Evolutionary conservation across 1,140 invertebrate species (phyloP).

Genomic region (Hyphantria cunea): DNA sequence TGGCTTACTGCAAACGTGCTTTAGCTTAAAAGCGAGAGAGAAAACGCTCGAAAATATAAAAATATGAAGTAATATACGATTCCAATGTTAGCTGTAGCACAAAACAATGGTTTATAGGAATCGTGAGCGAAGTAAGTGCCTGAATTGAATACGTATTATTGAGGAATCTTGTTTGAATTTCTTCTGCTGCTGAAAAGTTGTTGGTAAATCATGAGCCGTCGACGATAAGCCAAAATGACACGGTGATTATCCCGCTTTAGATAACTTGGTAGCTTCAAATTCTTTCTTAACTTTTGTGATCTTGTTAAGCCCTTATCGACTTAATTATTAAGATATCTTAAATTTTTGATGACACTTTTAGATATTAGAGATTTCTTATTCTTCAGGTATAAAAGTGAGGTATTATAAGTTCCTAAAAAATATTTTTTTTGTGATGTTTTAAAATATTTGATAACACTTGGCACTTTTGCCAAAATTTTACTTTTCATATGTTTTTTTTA

Average conservation of each 20-base stretch:
- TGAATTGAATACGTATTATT: conserved; percentile 6
- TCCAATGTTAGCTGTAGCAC: conserved; percentile 15
- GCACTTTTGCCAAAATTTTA: no score
- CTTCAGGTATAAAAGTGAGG: neutral
- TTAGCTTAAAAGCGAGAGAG: conserved; percentile 22
- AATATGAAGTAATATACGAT: conserved; percentile 21
- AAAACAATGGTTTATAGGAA: conserved; percentile 11
- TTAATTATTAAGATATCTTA: conserved; percentile 20
- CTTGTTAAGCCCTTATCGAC: conserved; percentile 23
- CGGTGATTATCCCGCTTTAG: conserved; percentile 15
- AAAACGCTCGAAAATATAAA: conserved; percentile 24
- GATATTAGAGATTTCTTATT: neutral
- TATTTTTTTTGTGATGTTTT: neutral
- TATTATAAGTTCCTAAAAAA: neutral
- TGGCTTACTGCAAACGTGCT: conserved; percentile 30
- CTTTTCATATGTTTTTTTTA: no score
- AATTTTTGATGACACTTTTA: conserved; percentile 5
- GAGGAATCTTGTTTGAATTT: conserved; percentile 21
- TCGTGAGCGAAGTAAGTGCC: conserved; percentile 6
- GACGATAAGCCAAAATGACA: conserved; percentile 12
- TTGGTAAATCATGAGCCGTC: no score
- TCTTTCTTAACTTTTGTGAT: conserved; percentile 18
- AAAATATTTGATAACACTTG: no score
- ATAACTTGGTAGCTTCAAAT: conserved; percentile 6
- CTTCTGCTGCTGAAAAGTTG: no score